Conservation (phyloP, 1,140 invertebrate species). For the Holotrichia oblita region DNA sequence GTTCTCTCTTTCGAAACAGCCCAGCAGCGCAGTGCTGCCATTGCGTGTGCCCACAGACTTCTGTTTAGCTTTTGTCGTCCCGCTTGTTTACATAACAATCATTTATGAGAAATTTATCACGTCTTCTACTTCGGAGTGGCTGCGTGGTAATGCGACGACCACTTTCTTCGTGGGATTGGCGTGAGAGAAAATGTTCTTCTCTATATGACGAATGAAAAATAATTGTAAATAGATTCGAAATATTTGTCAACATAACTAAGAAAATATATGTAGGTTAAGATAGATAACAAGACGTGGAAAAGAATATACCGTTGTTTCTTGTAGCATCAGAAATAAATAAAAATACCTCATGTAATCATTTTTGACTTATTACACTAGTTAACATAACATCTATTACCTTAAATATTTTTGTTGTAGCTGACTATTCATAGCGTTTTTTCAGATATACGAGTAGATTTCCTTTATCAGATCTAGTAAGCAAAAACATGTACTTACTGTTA, state of each 20-base stretch:
- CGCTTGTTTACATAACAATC: conserved; percentile 36
- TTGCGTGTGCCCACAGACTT: conserved; percentile 35
- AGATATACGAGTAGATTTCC: no score
- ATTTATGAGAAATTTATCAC: conserved; percentile 37
- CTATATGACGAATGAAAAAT: conserved; percentile 14
- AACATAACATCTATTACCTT: no score
- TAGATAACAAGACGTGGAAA: no score
- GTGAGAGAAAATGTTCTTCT: conserved; percentile 29
- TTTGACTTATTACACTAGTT: no score
- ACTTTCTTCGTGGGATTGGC: conserved; percentile 34
- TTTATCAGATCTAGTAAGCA: no score
- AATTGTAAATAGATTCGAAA: conserved; percentile 16
- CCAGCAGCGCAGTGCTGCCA: neutral
- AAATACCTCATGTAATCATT: no score
- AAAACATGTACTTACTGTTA: no score
- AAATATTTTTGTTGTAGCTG: no score
- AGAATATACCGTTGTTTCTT: no score
- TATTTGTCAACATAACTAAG: conserved; percentile 19
- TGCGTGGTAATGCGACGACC: conserved; percentile 20
- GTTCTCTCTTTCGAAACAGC: conserved; percentile 22
- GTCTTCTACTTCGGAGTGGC: conserved; percentile 10
- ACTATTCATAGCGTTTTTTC: no score
- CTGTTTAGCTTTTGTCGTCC: conserved; percentile 36
- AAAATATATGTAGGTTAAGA: no score
- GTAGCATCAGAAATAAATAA: no score